Base-by-base conservation (phyloP, 2,888 invertebrate genomes). In the Hydropsyche betteni region DNA sequence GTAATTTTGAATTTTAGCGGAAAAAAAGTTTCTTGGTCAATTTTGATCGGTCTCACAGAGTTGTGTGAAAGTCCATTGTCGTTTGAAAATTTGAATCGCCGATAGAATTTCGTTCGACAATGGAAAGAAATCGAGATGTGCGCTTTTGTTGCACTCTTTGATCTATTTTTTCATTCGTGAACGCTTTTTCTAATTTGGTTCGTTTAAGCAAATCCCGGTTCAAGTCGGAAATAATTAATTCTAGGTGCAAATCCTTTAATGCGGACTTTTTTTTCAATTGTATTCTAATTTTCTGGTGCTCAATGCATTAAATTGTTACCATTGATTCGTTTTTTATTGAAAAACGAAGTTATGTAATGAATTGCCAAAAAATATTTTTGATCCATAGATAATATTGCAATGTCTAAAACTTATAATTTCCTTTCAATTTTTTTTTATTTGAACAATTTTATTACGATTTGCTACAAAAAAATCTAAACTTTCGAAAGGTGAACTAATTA, bases 31-130 rank as follows among this genome's bases (percentile, higher is more conserved):
- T 64, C 36, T 64, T n/a, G 64, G 64, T 64, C 64, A 36, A 64
- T 64, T 64, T 64, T 10, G 36, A 64, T 36, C 64, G 61, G 61
- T 61, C 61, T 16, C 24, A 16, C 61, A 7, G 61, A 61, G 10
- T 16, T 64, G 64, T 64, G 64, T 64, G 64, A 64, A 64, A 64
- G 64, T 64, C 12, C n/a, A 36, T 64, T 64, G 64, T 64, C n/a
- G 36, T 64, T 64, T 10, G 44, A 44, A 44, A 44, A 8, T 44
- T 44, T 64, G 12, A 64, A 64, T 36, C 34, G 64, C 12, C 14
- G 24, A 58, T 24, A 24, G 58, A 58, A 16, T 58, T 58, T 58
- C 58, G 44, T 24, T 5, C 5, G 5, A 58, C 58, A 58, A 24
- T 53, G 8, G 24, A 16, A 16, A 58, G 58, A 58, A 58, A 58